Conservation (phyloP, 2,888 invertebrate genomes). For the Ectemnius continuus region DNA sequence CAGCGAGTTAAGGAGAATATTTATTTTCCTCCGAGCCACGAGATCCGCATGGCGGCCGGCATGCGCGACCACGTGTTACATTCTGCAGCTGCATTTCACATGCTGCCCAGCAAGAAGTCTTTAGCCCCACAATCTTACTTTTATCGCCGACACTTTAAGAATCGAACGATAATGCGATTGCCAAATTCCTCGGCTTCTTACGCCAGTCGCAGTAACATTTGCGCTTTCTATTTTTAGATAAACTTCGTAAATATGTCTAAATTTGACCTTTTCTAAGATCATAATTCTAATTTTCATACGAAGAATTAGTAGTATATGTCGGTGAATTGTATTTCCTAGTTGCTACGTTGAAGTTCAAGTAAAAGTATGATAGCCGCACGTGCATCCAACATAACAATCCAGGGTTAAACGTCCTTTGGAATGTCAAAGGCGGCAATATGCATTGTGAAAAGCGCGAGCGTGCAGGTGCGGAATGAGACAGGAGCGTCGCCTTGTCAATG, state of each 20-base stretch:
- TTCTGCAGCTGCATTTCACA: constrained; percentile 58
- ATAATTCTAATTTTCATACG: no score
- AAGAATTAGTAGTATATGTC: no score
- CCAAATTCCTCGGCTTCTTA: neutral
- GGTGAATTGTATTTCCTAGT: no score
- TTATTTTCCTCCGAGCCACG: constrained; percentile 24
- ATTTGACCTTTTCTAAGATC: no score
- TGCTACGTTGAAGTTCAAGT: no score
- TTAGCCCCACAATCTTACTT: constrained; percentile 39
- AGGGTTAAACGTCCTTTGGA: no score
- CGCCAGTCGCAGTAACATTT: no score
- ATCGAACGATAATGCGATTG: constrained; percentile 13
- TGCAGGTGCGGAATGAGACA: constrained; percentile 11
- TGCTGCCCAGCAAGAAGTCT: constrained; percentile 18
- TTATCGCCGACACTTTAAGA: constrained; percentile 27
- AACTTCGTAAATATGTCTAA: no score
- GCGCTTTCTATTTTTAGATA: no score
- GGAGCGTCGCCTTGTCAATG: neutral
- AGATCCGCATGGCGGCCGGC: constrained; percentile 44
- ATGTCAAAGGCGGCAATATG: no score
- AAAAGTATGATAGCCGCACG: no score
- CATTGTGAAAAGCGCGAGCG: no score
- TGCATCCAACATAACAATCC: neutral
- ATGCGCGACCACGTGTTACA: constrained; percentile 52
- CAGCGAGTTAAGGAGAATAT: constrained; percentile 14